Conservation (phyloP, 1,140 invertebrate species). For the Brachionus angularis region DNA sequence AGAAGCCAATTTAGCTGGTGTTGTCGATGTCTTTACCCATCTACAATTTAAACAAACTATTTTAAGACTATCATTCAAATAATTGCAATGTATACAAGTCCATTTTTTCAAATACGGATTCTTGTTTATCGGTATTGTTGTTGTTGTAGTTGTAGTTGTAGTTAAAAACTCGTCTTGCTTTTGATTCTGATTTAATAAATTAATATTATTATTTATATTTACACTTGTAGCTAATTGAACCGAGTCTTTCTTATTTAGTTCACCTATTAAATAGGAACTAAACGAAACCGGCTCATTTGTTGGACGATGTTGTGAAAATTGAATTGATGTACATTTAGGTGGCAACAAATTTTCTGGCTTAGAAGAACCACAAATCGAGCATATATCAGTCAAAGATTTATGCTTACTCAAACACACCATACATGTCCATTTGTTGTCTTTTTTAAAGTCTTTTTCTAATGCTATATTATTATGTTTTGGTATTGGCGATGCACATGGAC, state of each 20-base stretch:
- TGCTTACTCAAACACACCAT: conserved; percentile 26
- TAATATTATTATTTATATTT: too few species aligned
- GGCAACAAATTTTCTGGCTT: background rate
- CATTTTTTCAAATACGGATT: conserved; percentile 40
- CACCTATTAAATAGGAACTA: background rate
- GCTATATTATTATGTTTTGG: too few species aligned
- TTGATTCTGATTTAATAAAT: too few species aligned
- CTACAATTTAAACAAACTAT: conserved; percentile 35
- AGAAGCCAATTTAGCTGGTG: background rate
- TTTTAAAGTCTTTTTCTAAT: too few species aligned
- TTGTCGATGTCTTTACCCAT: conserved; percentile 34
- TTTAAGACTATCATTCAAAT: conserved; percentile 37
- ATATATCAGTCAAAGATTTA: background rate
- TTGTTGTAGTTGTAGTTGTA: background rate
- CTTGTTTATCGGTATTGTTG: background rate
- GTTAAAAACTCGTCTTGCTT: background rate
- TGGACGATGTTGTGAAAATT: background rate
- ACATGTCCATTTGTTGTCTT: conserved; percentile 30
- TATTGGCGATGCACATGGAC: too few species aligned
- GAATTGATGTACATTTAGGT: background rate
- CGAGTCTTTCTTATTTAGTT: too few species aligned
- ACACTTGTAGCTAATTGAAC: too few species aligned
- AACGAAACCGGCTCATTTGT: background rate
- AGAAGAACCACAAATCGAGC: conserved; percentile 37
- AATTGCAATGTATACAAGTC: conserved; percentile 41